Evolutionary conservation across 2,888 invertebrate genomes (phyloP).

Genomic region (Parnassius mnemosyne): DNA sequence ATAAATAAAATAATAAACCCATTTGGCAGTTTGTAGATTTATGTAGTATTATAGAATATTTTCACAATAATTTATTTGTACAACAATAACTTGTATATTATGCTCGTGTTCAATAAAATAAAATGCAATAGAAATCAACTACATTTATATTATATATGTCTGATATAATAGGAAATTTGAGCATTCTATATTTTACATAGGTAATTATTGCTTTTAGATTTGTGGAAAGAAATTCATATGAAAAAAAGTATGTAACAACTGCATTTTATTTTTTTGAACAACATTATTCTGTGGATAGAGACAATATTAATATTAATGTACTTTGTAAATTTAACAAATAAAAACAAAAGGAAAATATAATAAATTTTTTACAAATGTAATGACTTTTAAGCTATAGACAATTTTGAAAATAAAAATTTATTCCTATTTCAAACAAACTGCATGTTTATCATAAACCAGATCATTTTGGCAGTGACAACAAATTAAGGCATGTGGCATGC

Average conservation of each 20-base stretch:
- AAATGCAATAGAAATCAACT: constrained; percentile 66
- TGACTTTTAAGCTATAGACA: neutral
- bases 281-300: neutral
- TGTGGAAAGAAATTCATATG: no score
- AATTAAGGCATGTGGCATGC: constrained; percentile 5
- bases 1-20: constrained; percentile 1
- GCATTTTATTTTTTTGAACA: constrained; percentile 15
- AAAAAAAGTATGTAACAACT: neutral
- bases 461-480: constrained; percentile 21
- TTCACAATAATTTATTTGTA: constrained; percentile 74
- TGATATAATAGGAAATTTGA: no score
- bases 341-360: neutral
- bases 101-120: constrained; percentile 70
- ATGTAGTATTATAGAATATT: constrained; percentile 70
- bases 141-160: constrained; percentile 27
- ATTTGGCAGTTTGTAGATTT: constrained; percentile 74
- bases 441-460: constrained; percentile 11
- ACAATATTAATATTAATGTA: neutral
- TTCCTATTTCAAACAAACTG: constrained; percentile 14
- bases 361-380: neutral
- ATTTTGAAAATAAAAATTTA: constrained; percentile 7
- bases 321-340: constrained; percentile 1
- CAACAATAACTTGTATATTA: constrained; percentile 60
- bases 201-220: no score
- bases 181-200: no score